Conservation (phyloP, 2,888 invertebrate species). For the Thymelicus acteon region DNA sequence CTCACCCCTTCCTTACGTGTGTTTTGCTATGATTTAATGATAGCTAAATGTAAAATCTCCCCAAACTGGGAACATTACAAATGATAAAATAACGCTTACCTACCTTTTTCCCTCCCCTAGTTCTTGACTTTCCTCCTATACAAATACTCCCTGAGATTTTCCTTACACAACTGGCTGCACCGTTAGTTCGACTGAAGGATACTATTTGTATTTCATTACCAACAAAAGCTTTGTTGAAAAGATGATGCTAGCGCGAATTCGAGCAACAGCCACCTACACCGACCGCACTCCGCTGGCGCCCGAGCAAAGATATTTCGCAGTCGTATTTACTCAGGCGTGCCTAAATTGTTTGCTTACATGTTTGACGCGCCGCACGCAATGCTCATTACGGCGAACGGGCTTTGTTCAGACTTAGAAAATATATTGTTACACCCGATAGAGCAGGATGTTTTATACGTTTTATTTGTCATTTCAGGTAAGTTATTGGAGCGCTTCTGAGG, state of each 20-base stretch:
- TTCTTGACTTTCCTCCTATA: constrained; percentile 45
- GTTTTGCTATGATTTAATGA: constrained; percentile 30
- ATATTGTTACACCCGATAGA: constrained; percentile 78
- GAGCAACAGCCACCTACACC: constrained; percentile 71
- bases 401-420: constrained; percentile 81
- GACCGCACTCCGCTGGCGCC: constrained; percentile 73
- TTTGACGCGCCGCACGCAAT: constrained; percentile 83
- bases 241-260: constrained; percentile 77
- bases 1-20: constrained; percentile 22
- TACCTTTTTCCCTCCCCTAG: constrained; percentile 41
- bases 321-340: constrained; percentile 83
- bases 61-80: constrained; percentile 23
- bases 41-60: constrained; percentile 15
- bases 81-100: constrained; percentile 30
- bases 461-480: constrained; percentile 80
- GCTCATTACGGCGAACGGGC: constrained; percentile 80
- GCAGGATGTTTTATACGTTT: constrained; percentile 76
- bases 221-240: constrained; percentile 79
- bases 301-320: constrained; percentile 80
- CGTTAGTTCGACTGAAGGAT: constrained; percentile 68
- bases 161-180: constrained; percentile 66
- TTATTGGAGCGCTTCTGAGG: constrained; percentile 64
- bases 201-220: constrained; percentile 82
- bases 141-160: constrained; percentile 57
- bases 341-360: constrained; percentile 84